Base-by-base conservation (phyloP, 2,888 invertebrate genomes). In the Aphidius colemani region DNA sequence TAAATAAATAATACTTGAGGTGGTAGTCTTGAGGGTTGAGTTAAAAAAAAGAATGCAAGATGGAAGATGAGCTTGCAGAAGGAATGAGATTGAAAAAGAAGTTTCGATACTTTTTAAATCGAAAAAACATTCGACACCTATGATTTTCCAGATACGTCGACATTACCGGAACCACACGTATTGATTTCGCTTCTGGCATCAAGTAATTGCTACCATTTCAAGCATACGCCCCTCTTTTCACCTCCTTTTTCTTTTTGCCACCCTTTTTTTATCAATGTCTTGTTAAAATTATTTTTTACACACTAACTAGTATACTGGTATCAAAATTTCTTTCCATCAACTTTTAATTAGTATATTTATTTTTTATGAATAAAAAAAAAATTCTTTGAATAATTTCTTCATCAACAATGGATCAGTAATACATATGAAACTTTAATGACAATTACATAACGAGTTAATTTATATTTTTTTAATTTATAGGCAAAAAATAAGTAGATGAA, bases 151-250 rank as follows among this genome's bases (percentile, higher is more conserved):
- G 43, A 8, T 55, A 44, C 30, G 53, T 53, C 61, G 53, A 62
- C 63, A 58, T 45, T 13, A 41, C 55, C 46, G 18, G 50, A 48
- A 53, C 61, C 61, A 56, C 44, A 63, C 61, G 67, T 70, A 67
- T 68, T 68, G 69, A 69, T 67, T 69, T 66, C 64, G 67, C 68
- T 70, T 55, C 67, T 66, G 70, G 69, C 51, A 66, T 56, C 53
- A 55, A 59, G 59, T 40, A 66, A 64, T 66, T 64, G 56, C 64
- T 59, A 41, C 61, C 59, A 59, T 49, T 59, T 49, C 13, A 40
- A 48, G 48, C 59, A 49, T 48, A 48, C 40, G 40, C 7, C n/a
- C 7, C 44, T n/a, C 13, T 13, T n/a, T 41, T 40, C 8, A 7
- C 41, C 40, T 13, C 44, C 41, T 55, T 11, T 39, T 11, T 55